A percentile compares a stretch with the other conserved stretches of the same genome.
phyloP scores from a whole-genome alignment of 2,888 invertebrate genomes.

The Scelioninae gen. 1 region DNA sequence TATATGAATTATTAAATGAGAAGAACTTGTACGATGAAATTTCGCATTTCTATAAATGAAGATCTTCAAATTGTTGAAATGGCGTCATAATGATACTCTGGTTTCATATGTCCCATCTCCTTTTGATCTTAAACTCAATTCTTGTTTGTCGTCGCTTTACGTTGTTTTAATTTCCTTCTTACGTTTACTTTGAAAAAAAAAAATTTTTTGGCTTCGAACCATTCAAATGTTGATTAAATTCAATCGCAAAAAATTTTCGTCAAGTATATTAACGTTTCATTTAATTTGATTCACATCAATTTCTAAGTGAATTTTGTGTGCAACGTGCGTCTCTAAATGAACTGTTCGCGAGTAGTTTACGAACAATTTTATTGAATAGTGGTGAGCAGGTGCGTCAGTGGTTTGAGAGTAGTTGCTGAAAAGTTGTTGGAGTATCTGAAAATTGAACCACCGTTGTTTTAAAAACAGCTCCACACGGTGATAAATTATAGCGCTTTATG shows the following conservation, averaged over 20 bases:
- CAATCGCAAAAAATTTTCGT: not conserved
- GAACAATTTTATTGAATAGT: slow-evolving; percentile 62
- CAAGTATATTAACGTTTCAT: not conserved
- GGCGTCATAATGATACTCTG: no score
- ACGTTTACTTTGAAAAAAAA: no score
- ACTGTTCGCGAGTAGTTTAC: slow-evolving; percentile 57
- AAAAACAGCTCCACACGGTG: slow-evolving; percentile 36
- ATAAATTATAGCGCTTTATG: slow-evolving; percentile 53
- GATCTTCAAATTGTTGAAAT: no score
- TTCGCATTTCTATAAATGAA: no score
- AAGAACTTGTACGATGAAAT: no score
- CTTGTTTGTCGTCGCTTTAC: no score
- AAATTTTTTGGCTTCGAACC: no score
- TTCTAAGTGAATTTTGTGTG: slow-evolving; percentile 7
- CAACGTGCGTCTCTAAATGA: slow-evolving; percentile 12
- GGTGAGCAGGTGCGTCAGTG: slow-evolving; percentile 58
- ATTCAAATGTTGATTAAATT: no score
- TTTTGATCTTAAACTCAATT: no score
- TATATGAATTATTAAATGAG: no score
- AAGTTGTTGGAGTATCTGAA: slow-evolving; percentile 60
- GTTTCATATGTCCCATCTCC: no score
- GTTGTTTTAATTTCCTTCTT: no score
- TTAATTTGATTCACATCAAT: slow-evolving; percentile 11
- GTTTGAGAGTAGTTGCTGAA: slow-evolving; percentile 53
- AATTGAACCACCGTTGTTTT: slow-evolving; percentile 57